Evolutionary conservation across 2,888 invertebrate genomes (phyloP).

Genomic region (Coelinius sp.): DNA sequence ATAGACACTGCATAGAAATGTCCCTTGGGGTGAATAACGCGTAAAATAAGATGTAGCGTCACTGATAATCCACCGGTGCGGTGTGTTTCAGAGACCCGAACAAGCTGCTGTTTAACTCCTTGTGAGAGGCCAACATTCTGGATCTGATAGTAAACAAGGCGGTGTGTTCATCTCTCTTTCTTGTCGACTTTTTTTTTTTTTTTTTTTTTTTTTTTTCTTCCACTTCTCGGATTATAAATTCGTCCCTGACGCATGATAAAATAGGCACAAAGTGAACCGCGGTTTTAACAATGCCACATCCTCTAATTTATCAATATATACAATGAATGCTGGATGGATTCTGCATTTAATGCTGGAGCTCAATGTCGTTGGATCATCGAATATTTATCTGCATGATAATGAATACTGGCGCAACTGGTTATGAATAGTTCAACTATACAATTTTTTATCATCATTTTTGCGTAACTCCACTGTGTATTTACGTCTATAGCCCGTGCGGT

Average conservation of each 20-base stretch:
- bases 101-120: conserved; percentile 37
- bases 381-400: too few relatives aligned
- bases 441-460: conserved; percentile 11
- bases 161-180: conserved; percentile 22
- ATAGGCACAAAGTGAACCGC: conserved; percentile 61
- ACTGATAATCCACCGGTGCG: conserved; percentile 63
- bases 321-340: conserved; percentile 63
- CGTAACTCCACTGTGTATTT: conserved; percentile 14
- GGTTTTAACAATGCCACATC: not conserved
- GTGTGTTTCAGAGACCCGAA: conserved; percentile 8
- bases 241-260: conserved; percentile 55
- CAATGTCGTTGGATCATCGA: too few relatives aligned
- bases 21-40: conserved; percentile 65
- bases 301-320: not conserved
- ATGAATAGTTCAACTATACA: conserved; percentile 57
- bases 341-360: too few relatives aligned
- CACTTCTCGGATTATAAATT: conserved; percentile 61
- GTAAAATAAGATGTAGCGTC: conserved; percentile 70
- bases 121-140: conserved; percentile 34
- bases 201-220: conserved; percentile 29
- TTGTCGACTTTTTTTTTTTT: conserved; percentile 14
- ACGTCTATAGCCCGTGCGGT: not conserved
- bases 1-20: conserved; percentile 70
- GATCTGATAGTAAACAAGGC: conserved; percentile 56
- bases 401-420: conserved; percentile 63